phyloP scores from a whole-genome alignment of 92 coral and sea anemone species.

The Umimayanthus kanabou region DNA sequence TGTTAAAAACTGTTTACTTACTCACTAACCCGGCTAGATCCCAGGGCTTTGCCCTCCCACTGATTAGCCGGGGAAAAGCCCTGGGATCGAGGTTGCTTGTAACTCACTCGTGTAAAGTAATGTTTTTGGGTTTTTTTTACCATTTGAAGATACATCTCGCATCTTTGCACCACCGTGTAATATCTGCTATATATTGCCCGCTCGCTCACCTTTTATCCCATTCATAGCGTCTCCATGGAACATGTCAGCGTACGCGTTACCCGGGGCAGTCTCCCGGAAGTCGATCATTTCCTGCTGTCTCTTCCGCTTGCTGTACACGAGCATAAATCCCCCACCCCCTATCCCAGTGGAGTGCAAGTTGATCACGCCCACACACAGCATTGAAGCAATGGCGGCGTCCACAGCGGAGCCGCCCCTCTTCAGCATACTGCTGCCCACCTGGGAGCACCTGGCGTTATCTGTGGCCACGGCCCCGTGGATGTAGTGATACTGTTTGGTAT shows the following conservation, averaged over 20 bases:
- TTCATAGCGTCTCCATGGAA: slow-evolving; percentile 88
- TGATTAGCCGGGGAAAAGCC: too few species aligned
- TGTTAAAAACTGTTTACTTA: too few species aligned
- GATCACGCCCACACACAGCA: slow-evolving; percentile 93
- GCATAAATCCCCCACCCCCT: slow-evolving; percentile 99
- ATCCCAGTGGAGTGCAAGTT: slow-evolving; percentile 94
- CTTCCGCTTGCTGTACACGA: slow-evolving; percentile 70
- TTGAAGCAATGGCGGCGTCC: slow-evolving; percentile 89
- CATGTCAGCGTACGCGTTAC: slow-evolving; percentile 72
- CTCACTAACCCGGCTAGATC: too few species aligned
- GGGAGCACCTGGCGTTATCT: slow-evolving; percentile 82
- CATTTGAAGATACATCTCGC: neutral
- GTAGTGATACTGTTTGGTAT: slow-evolving; percentile 61
- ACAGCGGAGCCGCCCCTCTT: slow-evolving; percentile 90
- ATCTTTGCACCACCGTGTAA: too few species aligned
- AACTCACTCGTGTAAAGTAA: too few species aligned
- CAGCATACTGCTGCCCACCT: slow-evolving; percentile 72
- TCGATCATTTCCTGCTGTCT: slow-evolving; percentile 91
- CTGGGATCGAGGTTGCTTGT: too few species aligned
- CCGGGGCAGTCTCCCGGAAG: slow-evolving; percentile 96
- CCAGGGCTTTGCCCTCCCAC: too few species aligned
- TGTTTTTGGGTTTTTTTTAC: neutral
- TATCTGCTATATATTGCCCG: too few species aligned
- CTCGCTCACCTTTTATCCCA: slow-evolving; percentile 86
- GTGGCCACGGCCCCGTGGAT: slow-evolving; percentile 91